Evolutionary conservation across 2,888 invertebrate genomes (phyloP), one percentile per base, ranked within the genome.

Genomic region (Drosophila mimica): DNA sequence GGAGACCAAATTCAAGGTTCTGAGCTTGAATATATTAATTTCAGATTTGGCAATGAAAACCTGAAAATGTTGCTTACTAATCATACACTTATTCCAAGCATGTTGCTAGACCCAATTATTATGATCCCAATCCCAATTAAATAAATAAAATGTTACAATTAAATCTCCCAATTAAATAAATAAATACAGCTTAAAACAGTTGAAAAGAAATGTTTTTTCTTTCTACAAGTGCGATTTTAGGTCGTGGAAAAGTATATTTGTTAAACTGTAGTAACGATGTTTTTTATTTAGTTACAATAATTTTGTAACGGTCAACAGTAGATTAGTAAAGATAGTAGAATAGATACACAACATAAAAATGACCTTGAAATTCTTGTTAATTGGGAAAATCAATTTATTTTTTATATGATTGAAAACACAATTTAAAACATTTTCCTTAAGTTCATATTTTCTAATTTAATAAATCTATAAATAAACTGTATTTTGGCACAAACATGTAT

Each of bases 11-110:
- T 51, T 61, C 61, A 62, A 74, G 75, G 67, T 25, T 62, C 40
- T 57, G 53, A 70, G 49, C 43, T 62, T 71, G 20, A 51, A 17
- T 40, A 68, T 34, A 56, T 64, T 64, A 8, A 70, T 76, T 63
- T 34, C 46, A 52, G 49, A 62, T 40, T 53, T 62, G 70, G 38
- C 74, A 68, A 38, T 70, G 70, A 59, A 53, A 53, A 49, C 20
- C 9, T 40, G 31, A 60, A 38, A n/a, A 61, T 28, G 33, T 17
- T 15, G 11, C 7, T 15, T 17, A 17, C 9, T 33, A 30, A 25
- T 3, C n/a, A 28, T 49, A n/a, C 20, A 43, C 30, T 7, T 38
- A 20, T 53, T 54, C 17, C 38, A 40, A 5, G 25, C 30, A 30
- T 25, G 11, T 58, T n/a, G 13, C 9, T 13, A 31, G 9, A 43